These are phyloP conservation scores for Penaeus japonicus DNA, from an alignment of 1,140 invertebrate genomes.

Conservation along the genomic window DNA sequence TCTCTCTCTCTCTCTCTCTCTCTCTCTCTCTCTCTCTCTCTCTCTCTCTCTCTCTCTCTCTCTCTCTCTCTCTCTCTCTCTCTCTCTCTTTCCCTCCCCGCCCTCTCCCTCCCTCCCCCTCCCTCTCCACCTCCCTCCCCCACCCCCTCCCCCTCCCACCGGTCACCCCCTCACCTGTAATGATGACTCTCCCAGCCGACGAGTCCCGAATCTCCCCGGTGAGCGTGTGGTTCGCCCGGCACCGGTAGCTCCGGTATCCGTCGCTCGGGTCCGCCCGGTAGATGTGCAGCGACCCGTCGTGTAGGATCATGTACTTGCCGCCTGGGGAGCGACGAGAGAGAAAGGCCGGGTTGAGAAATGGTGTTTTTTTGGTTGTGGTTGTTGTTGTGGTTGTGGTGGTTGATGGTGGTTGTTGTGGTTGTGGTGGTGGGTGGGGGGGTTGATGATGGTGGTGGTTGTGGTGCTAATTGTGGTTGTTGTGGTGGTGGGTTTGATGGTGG, in stretches of 20 bases:
- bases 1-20: neutral
- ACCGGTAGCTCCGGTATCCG: slow-evolving; percentile 83
- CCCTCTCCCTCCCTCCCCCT: neutral
- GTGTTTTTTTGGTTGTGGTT: too few species aligned
- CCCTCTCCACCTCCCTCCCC: neutral
- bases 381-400: too few species aligned
- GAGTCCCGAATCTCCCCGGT: slow-evolving; percentile 93
- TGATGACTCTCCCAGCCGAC: slow-evolving; percentile 90
- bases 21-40: neutral
- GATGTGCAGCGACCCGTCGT: slow-evolving; percentile 91
- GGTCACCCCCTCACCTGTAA: slow-evolving; percentile 81
- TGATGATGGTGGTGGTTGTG: too few species aligned
- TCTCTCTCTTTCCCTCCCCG: too few species aligned
- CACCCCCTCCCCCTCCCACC: neutral
- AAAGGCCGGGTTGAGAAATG: neutral
- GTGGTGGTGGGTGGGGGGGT: too few species aligned
- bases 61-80: neutral
- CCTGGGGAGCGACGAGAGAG: neutral
- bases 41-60: neutral
- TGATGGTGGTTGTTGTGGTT: too few species aligned
- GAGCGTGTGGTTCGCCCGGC: slow-evolving; percentile 90
- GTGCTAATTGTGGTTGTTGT: too few species aligned
- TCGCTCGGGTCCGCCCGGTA: slow-evolving; percentile 91
- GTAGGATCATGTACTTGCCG: slow-evolving; percentile 88
- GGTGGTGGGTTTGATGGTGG: too few species aligned